phyloP scores from a whole-genome alignment of 2,113 vertebrate species.

The Tachuris rubrigastra region DNA sequence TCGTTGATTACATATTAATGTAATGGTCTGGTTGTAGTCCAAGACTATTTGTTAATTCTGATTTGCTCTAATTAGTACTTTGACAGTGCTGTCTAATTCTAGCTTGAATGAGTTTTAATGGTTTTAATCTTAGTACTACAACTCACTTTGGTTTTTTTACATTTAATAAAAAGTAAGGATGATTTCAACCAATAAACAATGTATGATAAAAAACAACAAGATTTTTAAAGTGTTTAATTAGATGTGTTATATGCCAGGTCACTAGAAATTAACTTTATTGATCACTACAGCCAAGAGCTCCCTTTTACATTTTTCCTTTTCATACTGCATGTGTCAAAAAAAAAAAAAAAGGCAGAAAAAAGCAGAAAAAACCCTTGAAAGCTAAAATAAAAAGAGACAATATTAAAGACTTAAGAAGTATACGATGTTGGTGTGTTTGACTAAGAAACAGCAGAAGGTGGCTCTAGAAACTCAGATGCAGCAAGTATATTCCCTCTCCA shows the following conservation, averaged over 20 bases:
- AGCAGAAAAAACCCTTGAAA: not conserved
- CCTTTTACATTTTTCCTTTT: not conserved
- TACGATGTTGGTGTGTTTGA: accelerated
- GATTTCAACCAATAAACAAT: not conserved
- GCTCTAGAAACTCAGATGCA: not conserved
- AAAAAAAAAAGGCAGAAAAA: not conserved
- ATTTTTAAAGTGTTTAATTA: not conserved
- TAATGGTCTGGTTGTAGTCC: not conserved
- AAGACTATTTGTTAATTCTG: not conserved
- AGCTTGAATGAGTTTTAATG: not conserved
- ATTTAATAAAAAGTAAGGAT: not conserved
- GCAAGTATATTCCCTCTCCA: not conserved
- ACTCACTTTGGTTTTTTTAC: not conserved
- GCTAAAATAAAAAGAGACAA: not conserved
- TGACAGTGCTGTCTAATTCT: not conserved
- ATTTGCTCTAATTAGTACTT: constrained; percentile 11
- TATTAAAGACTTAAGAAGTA: not conserved
- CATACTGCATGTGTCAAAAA: not conserved
- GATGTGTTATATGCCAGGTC: not conserved
- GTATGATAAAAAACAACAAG: not conserved
- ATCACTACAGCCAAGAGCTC: not conserved
- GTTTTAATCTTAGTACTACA: not conserved
- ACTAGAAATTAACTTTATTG: not conserved
- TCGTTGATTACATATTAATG: not conserved
- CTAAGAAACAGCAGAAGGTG: not conserved